Conservation (phyloP, 2,113 vertebrate species). For the Hemichromis elongatus region DNA sequence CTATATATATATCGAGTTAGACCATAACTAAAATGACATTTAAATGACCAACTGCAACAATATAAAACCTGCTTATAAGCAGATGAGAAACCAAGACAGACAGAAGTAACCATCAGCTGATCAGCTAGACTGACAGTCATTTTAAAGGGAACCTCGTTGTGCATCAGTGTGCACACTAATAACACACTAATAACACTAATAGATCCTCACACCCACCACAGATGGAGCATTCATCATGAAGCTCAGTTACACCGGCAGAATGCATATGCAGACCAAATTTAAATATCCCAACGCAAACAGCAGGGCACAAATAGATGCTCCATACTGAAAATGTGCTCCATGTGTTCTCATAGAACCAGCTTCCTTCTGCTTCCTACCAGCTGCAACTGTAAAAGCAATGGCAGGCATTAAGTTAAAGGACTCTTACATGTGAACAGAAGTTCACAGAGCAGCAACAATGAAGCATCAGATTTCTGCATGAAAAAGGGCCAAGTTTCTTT, state of each 20-base stretch:
- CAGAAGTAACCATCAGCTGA: not conserved
- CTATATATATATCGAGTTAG: not conserved
- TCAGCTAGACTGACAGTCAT: not conserved
- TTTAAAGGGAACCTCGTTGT: not conserved
- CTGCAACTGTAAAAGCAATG: not conserved
- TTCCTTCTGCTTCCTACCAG: not conserved
- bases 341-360: not conserved
- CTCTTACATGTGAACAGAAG: not conserved
- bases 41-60: not conserved
- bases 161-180: not conserved
- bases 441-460: not conserved
- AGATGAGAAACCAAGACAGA: not conserved
- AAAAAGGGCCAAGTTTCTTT: not conserved
- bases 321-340: not conserved
- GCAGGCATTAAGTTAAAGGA: not conserved
- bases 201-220: slow-evolving; percentile 29
- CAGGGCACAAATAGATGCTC: slow-evolving; percentile 14
- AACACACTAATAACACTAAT: not conserved
- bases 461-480: not conserved
- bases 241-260: slow-evolving; percentile 60
- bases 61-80: not conserved
- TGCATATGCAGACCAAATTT: slow-evolving; percentile 44
- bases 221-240: slow-evolving; percentile 57
- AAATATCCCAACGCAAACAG: slow-evolving; percentile 45
- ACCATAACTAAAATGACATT: not conserved